Evolutionary conservation across 2,113 vertebrate species (phyloP).

Genomic region (Emberiza fucata): DNA sequence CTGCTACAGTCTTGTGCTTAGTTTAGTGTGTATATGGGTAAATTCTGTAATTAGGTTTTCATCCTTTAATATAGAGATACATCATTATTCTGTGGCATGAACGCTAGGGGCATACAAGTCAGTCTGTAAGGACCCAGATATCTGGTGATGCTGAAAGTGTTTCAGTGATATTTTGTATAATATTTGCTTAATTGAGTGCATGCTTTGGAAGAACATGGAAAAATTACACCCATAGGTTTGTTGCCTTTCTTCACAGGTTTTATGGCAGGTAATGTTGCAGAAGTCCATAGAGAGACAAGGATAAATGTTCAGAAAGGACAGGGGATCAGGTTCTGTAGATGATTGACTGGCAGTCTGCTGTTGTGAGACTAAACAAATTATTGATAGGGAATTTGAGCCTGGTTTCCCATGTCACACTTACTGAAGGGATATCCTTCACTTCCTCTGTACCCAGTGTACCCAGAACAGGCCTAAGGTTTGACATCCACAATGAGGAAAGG

Average conservation of each 20-base stretch:
- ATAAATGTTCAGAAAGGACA: neutral
- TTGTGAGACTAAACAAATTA: slow-evolving; percentile 18
- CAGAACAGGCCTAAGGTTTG: neutral
- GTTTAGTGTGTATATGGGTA: neutral
- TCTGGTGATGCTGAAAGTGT: neutral
- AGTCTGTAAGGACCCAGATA: neutral
- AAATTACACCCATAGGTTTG: neutral
- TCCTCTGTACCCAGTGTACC: neutral
- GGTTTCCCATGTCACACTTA: neutral
- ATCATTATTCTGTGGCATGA: neutral
- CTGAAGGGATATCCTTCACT: neutral
- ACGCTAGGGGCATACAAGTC: too few relatives aligned
- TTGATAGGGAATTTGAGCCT: neutral
- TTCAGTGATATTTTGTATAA: neutral
- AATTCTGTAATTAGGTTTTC: neutral
- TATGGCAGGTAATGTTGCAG: neutral
- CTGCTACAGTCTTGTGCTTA: neutral
- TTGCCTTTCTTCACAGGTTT: neutral
- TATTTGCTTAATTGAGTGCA: neutral
- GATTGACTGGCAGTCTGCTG: neutral
- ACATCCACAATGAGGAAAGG: neutral
- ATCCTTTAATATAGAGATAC: neutral
- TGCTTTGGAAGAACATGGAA: neutral
- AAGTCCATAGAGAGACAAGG: neutral
- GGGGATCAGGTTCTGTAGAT: neutral